Evolutionary conservation across 2,888 invertebrate species (phyloP), one percentile per base, ranked within the genome.

Genomic region (Boloria euphrosyne): DNA sequence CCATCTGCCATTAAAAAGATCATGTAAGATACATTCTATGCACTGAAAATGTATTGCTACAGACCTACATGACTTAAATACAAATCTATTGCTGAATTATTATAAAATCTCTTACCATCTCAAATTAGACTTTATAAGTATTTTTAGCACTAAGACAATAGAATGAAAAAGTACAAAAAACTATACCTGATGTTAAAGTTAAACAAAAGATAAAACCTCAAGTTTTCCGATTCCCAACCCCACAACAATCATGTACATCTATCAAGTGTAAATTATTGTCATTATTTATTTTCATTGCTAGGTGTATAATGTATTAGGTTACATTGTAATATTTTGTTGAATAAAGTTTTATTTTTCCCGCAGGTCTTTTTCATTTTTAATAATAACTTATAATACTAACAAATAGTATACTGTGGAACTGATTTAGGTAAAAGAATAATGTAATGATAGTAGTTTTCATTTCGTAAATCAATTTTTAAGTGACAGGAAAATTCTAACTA

Each of bases 251-350:
- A 64, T 61, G 13, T 16, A 55, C 58, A 58, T 58, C 57, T 49
- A 27, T 54, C 49, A 55, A 68, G 17, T 18, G 52, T 68, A 71
- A 71, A 53, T 69, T 69, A 69, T 69, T 68, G 60, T 68, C 73
- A 70, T 62, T 70, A 74, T 74, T 74, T 74, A 74, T 74, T 71
- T 62, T 54, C 71, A 71, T 74, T 38, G 7, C 51, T 62, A 68
- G 66, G 49, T 62, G 52, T 64, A 38, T 66, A 65, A 62, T 69
- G 62, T 71, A 67, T 62, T 68, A 69, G 65, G 38, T 59, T 62
- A 61, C 61, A 57, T 61, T 71, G 67, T 65, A 69, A 69, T 66
- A 68, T 70, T 69, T 71, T 71, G 69, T 73, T 69, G 61, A 71
- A 65, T 71, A 68, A 69, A 72, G 66, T 67, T 69, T 65, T 72